A percentile compares a stretch with the other conserved stretches of the same genome.
Evolutionary conservation across 2,888 invertebrate genomes (phyloP).

Genomic region (Zaprionus bogoriensis): DNA sequence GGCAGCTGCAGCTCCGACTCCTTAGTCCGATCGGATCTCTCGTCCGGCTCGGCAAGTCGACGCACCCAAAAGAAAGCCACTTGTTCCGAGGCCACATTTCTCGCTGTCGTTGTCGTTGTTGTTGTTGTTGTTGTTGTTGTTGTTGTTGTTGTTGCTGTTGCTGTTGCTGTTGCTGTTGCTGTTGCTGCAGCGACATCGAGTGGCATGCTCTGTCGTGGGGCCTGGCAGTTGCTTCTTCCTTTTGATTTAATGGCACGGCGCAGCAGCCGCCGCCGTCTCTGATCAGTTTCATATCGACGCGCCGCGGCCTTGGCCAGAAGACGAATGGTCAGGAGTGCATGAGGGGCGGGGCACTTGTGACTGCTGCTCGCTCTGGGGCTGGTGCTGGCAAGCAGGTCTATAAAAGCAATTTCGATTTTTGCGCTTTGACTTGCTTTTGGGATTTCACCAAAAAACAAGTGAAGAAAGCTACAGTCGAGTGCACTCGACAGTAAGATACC

Average conservation of each 20-base stretch:
- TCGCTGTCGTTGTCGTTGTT: slow-evolving; percentile 12
- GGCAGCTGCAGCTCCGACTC: background rate
- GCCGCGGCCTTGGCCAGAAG: slow-evolving; percentile 44
- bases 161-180: slow-evolving; percentile 11
- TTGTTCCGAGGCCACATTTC: slow-evolving; percentile 53
- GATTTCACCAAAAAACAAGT: slow-evolving; percentile 64
- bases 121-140: too few species aligned
- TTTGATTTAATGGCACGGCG: slow-evolving; percentile 49
- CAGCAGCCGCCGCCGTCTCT: background rate
- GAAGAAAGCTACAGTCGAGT: too few species aligned
- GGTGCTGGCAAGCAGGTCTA: slow-evolving; percentile 22
- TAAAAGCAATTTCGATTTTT: slow-evolving; percentile 49
- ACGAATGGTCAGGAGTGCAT: background rate
- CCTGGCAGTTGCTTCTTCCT: slow-evolving; percentile 59
- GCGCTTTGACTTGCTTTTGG: slow-evolving; percentile 44
- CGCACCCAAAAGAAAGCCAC: slow-evolving; percentile 74
- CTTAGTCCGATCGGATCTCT: slow-evolving; percentile 31
- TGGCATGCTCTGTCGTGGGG: slow-evolving; percentile 32
- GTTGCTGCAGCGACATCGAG: slow-evolving; percentile 40
- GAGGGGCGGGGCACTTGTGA: background rate
- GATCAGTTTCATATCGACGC: slow-evolving; percentile 22
- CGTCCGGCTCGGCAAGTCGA: slow-evolving; percentile 37
- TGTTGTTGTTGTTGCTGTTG: slow-evolving; percentile 12
- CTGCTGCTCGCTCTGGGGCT: background rate
- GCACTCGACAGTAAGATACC: too few species aligned